Percentiles rank a stretch among this genome's conserved stretches.
phyloP scores from a whole-genome alignment of 64 coral and sea anemone species.

The Hydrozoanthus tunicans region DNA sequence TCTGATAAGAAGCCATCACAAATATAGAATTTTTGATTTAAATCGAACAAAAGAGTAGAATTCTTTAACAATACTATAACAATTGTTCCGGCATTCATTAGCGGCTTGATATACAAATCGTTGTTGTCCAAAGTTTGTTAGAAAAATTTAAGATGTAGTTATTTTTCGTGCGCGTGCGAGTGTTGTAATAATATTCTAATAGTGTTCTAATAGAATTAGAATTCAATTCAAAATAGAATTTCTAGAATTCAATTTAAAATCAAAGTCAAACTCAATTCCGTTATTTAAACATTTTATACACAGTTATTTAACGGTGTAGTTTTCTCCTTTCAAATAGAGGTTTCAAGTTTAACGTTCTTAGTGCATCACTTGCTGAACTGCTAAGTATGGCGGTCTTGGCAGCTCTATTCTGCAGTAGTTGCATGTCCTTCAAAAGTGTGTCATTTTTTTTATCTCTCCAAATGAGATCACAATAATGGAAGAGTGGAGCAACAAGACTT shows the following conservation, averaged over 20 bases:
- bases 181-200: neutral
- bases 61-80: too few species aligned
- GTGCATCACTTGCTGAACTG: slow-evolving; percentile 22
- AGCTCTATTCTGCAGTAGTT: slow-evolving; percentile 21
- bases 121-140: too few species aligned
- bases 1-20: too few species aligned
- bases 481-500: slow-evolving; percentile 18
- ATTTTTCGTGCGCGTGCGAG: too few species aligned
- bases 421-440: slow-evolving; percentile 7
- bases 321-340: neutral
- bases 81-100: too few species aligned
- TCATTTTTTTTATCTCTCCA: slow-evolving; percentile 13
- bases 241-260: neutral
- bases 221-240: neutral
- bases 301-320: neutral
- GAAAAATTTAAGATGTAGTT: too few species aligned
- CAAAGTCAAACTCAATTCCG: too few species aligned
- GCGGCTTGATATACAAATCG: too few species aligned
- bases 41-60: too few species aligned
- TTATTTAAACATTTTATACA: slow-evolving; percentile 13
- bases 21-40: too few species aligned
- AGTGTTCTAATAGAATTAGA: neutral
- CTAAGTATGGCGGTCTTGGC: slow-evolving; percentile 12
- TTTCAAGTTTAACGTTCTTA: slow-evolving; percentile 17
- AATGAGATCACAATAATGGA: neutral